Percentiles rank a stretch among this genome's conserved stretches.
These are phyloP conservation scores for Ovibos moschatus DNA, from an alignment of 2,113 vertebrate species.

Conservation along the genomic window DNA sequence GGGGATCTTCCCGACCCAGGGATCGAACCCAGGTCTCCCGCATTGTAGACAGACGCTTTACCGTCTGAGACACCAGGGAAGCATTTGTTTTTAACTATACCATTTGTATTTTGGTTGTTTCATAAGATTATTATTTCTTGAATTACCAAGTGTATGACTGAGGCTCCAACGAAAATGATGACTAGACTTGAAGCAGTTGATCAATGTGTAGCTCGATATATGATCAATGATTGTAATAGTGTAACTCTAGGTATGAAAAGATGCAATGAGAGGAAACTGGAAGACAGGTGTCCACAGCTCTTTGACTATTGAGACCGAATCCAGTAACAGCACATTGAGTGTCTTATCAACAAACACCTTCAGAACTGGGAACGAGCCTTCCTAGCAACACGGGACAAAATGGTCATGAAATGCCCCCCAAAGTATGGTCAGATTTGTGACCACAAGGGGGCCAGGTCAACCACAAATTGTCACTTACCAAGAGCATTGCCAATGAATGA, in stretches of 20 bases:
- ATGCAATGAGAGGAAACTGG: not conserved
- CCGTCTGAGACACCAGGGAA: no score
- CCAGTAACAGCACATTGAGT: not conserved
- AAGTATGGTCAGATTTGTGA: not conserved
- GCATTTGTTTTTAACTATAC: not conserved
- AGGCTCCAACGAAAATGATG: not conserved
- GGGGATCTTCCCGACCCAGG: no score
- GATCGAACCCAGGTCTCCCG: no score
- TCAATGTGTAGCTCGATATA: not conserved
- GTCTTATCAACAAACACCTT: not conserved
- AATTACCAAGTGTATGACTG: not conserved
- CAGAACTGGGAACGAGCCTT: not conserved
- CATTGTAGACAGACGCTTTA: no score
- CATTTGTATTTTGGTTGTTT: not conserved
- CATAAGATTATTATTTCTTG: not conserved
- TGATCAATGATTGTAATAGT: not conserved
- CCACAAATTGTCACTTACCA: not conserved
- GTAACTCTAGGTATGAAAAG: not conserved
- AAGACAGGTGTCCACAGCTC: not conserved
- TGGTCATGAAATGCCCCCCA: not conserved
- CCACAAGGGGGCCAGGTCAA: not conserved
- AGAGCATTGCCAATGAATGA: not conserved
- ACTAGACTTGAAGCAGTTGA: not conserved
- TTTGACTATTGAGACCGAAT: not conserved
- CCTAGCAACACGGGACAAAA: not conserved